Evolutionary conservation across 2,888 invertebrate genomes (phyloP), one percentile per base, ranked within the genome.

Genomic region (Orthosia gracilis): DNA sequence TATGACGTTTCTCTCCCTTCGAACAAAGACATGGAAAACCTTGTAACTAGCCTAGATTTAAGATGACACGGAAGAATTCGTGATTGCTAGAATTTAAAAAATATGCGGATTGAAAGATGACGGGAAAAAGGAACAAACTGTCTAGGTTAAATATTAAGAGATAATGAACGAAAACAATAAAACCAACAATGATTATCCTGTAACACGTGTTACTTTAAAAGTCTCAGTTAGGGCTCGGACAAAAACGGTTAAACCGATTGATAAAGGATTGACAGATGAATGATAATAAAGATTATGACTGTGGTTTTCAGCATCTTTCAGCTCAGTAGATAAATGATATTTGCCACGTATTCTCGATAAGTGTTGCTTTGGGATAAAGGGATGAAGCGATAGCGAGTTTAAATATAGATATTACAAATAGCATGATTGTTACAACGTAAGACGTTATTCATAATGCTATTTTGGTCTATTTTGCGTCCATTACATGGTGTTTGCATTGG

Each of bases 221-320:
- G 26, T 31, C 26, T 21, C 9, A 59, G 59, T 50, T 62, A 50
- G 12, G 17, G 17, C 40, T 59, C 23, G 40, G 49, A 52, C 26
- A 54, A 47, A 40, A 66, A 11, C 15, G 61, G 49, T 68, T 82
- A 23, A 31, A 64, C 50, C 69, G 52, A 87, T 85, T 72, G 85
- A 87, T 87, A 67, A 73, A 15, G 17, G 4, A 63, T 69, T 85
- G 86, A 85, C 87, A 85, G 76, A 75, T 75, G 47, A 59, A 79
- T 49, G 47, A 52, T 80, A 85, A 81, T 77, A 78, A 47, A 57
- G 76, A 78, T 76, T 65, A 59, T 21, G 63, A 59, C 55, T 64
- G 49, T 59, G 76, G 62, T 66, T 78, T 82, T 21, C 58, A 50
- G 31, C 9, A 55, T 54, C 5, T 49, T 69, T 40, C 18, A 71